These are phyloP conservation scores for Ivindomyrus marchei DNA, from an alignment of 2,113 vertebrate genomes.

Conservation along the genomic window DNA sequence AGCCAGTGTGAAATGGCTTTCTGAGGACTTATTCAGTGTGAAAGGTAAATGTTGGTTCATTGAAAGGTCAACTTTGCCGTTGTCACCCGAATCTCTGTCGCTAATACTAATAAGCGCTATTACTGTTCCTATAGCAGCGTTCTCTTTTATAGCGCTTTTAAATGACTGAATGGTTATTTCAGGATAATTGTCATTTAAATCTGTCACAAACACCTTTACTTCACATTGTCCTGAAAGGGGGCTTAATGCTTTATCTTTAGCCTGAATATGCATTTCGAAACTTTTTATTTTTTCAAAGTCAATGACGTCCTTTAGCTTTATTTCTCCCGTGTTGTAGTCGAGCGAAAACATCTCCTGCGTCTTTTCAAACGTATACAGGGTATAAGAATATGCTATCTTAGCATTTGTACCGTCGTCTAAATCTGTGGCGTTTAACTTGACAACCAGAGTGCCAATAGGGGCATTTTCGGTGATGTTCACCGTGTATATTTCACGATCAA, in stretches of 20 bases:
- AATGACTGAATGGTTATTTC: conserved; percentile 19
- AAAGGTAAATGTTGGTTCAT: background rate
- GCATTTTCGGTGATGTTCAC: background rate
- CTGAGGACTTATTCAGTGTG: background rate
- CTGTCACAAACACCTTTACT: background rate
- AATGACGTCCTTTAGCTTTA: background rate
- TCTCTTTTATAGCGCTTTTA: conserved; percentile 54
- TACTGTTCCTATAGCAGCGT: conserved; percentile 48
- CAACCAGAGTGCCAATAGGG: background rate
- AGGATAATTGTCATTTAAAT: background rate
- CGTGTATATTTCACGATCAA: background rate
- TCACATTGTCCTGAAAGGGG: background rate
- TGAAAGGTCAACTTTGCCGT: too few relatives aligned
- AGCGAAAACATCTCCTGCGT: background rate
- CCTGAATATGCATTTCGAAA: background rate
- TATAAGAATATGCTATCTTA: background rate
- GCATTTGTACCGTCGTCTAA: background rate
- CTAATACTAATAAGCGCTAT: conserved; percentile 39
- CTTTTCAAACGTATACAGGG: background rate
- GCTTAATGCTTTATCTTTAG: background rate
- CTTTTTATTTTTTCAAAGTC: background rate
- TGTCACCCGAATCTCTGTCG: too few relatives aligned
- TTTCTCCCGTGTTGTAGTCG: background rate
- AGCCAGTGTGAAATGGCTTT: background rate
- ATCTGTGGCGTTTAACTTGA: background rate